These are phyloP conservation scores for Dolichotis patagonum DNA, from an alignment of 2,113 vertebrate species.

Conservation along the genomic window DNA sequence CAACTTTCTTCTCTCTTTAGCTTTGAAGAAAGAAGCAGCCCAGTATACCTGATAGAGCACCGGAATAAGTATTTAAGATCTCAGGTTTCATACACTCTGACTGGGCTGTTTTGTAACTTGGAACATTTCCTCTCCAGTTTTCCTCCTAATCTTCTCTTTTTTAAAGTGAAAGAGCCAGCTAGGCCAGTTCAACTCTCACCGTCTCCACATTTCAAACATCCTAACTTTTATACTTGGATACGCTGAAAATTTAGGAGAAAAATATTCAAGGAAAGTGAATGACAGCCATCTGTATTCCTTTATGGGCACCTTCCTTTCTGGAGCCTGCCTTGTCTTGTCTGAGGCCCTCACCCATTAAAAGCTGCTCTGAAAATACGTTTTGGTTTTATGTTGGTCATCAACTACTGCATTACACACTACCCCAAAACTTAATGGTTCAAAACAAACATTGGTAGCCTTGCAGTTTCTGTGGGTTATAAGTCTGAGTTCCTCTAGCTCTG, in stretches of 20 bases:
- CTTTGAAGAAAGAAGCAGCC: background rate
- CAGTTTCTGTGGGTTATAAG: background rate
- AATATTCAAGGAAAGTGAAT: background rate
- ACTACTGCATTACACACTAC: background rate
- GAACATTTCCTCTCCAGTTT: background rate
- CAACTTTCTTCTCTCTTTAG: background rate
- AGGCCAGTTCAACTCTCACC: background rate
- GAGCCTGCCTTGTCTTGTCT: background rate
- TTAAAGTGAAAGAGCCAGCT: background rate
- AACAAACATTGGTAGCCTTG: background rate
- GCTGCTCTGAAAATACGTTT: background rate
- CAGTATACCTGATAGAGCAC: background rate
- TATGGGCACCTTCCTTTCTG: background rate
- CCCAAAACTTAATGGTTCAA: background rate
- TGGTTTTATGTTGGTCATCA: background rate
- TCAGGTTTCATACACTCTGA: background rate
- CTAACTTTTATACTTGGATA: background rate
- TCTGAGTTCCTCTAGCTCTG: background rate
- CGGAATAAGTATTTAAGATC: background rate
- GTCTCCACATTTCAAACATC: background rate
- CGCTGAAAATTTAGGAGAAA: background rate
- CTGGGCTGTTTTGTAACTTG: background rate
- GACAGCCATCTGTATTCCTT: background rate
- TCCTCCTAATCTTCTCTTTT: conserved; percentile 6
- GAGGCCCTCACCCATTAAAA: background rate